These are phyloP conservation scores for Myotis daubentonii DNA, from an alignment of 2,797 vertebrate species.

Conservation along the genomic window DNA sequence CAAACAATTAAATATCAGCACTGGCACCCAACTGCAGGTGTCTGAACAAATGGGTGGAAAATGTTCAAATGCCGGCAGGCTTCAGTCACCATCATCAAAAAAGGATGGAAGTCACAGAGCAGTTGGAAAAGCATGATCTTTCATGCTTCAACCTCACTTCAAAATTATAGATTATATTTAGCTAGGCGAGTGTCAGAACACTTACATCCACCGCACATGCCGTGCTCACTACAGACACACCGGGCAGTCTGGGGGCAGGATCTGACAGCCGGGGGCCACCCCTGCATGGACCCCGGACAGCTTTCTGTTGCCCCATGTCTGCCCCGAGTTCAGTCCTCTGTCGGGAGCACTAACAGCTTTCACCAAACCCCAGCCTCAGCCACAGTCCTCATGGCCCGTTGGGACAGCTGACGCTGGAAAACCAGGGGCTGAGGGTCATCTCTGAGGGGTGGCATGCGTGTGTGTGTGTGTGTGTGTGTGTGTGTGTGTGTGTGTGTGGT, in stretches of 20 bases:
- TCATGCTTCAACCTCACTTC: background rate
- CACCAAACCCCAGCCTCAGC: background rate
- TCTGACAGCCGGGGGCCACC: background rate
- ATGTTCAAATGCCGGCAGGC: background rate
- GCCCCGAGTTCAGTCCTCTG: background rate
- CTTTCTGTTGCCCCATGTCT: background rate
- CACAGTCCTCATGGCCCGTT: background rate
- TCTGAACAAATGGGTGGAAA: background rate
- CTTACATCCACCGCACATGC: background rate
- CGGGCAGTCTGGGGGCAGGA: background rate
- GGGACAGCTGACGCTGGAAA: background rate
- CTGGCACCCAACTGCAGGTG: background rate
- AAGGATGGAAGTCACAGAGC: background rate
- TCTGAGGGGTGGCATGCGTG: background rate
- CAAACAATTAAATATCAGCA: background rate
- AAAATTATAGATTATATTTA: slow-evolving; percentile 22
- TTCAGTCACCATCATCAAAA: background rate
- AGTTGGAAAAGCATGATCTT: background rate
- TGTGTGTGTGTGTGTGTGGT: background rate
- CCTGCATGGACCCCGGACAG: background rate
- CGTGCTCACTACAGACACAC: background rate
- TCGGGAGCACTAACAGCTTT: background rate
- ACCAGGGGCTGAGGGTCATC: background rate
- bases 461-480: fast-evolving
- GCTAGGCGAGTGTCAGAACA: background rate